Evolutionary conservation across 2,888 invertebrate species (phyloP), one percentile per base, ranked within the genome.

Genomic region (Coleophora flavipennella): DNA sequence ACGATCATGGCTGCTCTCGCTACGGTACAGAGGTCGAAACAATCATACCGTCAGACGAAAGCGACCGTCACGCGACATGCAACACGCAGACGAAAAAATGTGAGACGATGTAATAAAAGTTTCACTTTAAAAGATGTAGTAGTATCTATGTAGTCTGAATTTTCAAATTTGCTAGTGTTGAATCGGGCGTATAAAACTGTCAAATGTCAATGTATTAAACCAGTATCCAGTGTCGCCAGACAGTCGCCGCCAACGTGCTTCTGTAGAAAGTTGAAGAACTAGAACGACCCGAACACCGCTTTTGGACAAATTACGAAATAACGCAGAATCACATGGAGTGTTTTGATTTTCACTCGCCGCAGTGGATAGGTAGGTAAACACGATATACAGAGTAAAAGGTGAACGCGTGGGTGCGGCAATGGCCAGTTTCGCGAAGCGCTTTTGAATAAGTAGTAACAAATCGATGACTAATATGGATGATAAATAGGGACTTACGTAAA

Each of bases 241-340:
- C 62, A 50, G 61, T 59, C 63, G 64, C 68, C 71, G 67, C 66
- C 68, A 66, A 75, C 73, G 59, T 63, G 61, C 62, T 60, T 60
- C 60, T 51, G 69, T 80, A 81, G 83, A 83, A 83, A 83, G 83
- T 80, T 76, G 77, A 71, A 66, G 69, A 80, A 80, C 78, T 80
- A 73, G 78, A 75, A 58, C 67, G 65, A 61, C 20, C n/a, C 20
- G 20, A 20, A 3, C 6, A 20, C 67, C 70, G 58, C 66, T 68
- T 69, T 74, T 63, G 59, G 62, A 57, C 48, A 57, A 64, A 70
- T 71, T 63, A 65, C 67, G 59, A 62, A 65, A 63, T 59, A 53
- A 57, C 55, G 60, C 53, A 56, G 59, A 66, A 61, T 64, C 59
- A 58, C 53, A 59, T 51, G 51, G 49, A 58, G 50, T 62, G 53